phyloP scores from a whole-genome alignment of 2,113 vertebrate species.

The Mungos mungo region DNA sequence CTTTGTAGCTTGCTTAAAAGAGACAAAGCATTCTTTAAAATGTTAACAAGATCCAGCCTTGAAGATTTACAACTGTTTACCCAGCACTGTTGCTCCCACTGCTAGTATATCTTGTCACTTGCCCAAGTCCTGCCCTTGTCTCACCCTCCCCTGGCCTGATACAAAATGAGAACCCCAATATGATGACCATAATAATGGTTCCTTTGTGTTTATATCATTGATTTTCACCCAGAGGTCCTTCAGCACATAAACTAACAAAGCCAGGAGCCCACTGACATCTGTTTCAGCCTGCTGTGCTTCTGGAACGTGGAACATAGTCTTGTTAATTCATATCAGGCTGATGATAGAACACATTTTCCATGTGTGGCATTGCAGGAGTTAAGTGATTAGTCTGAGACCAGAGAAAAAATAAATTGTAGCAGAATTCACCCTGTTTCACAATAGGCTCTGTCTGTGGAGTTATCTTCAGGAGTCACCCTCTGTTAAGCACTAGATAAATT shows the following conservation, averaged over 20 bases:
- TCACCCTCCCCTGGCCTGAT: background rate
- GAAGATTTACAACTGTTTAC: conserved; percentile 4
- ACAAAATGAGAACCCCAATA: conserved; percentile 11
- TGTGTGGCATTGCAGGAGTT: background rate
- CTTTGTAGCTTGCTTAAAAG: background rate
- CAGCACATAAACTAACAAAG: background rate
- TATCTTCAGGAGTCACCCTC: conserved; percentile 3
- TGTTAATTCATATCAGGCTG: background rate
- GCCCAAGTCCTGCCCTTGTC: conserved; percentile 31
- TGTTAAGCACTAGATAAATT: conserved; percentile 24
- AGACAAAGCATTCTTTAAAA: conserved; percentile 29
- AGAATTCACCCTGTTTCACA: conserved; percentile 26
- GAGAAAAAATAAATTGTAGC: background rate
- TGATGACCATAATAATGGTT: background rate
- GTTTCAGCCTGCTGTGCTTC: background rate
- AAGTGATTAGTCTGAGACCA: conserved; percentile 18
- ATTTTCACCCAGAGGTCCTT: background rate
- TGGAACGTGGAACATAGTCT: background rate
- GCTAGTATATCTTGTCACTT: background rate
- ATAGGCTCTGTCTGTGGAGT: background rate
- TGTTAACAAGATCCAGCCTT: background rate
- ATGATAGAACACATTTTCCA: background rate
- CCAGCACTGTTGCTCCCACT: background rate
- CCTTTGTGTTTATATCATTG: conserved; percentile 45
- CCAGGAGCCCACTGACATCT: background rate